phyloP scores from a whole-genome alignment of 2,797 vertebrate genomes.

The Mormyrops attenuatus region DNA sequence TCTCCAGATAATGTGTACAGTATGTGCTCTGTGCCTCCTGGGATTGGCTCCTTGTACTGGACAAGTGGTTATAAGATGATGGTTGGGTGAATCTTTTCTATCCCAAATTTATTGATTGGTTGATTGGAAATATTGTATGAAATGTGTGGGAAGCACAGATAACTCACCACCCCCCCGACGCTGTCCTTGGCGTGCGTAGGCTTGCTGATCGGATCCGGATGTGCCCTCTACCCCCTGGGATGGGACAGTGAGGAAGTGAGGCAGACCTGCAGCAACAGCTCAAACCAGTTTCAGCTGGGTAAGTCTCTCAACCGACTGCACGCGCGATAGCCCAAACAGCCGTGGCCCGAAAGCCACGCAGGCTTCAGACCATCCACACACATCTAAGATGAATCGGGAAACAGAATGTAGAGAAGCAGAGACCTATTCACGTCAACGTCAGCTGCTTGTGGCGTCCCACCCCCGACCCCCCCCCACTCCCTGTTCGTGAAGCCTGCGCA shows the following conservation, averaged over 20 bases:
- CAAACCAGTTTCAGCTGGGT: conserved; percentile 89
- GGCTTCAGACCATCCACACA: neutral
- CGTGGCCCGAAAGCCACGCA: neutral
- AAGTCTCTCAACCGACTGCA: conserved; percentile 39
- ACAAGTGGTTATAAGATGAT: neutral
- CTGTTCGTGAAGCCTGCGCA: neutral
- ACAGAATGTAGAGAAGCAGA: neutral
- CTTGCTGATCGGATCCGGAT: conserved; percentile 88
- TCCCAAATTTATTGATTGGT: neutral
- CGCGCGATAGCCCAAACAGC: neutral
- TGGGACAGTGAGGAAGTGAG: conserved; percentile 96
- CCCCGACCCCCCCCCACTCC: neutral
- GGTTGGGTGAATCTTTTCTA: neutral
- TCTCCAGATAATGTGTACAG: neutral
- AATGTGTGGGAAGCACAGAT: neutral
- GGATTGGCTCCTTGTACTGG: neutral
- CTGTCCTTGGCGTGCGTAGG: conserved; percentile 57
- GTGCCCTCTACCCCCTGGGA: conserved; percentile 90
- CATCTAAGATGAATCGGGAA: neutral
- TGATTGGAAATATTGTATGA: neutral
- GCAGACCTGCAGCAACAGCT: conserved; percentile 90
- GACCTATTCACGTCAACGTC: neutral
- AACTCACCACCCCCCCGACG: neutral
- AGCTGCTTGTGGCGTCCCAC: neutral
- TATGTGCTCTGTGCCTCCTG: neutral